Evolutionary conservation across 2,888 invertebrate species (phyloP), one percentile per base, ranked within the genome.

Genomic region (Leptopilina drosophilae): DNA sequence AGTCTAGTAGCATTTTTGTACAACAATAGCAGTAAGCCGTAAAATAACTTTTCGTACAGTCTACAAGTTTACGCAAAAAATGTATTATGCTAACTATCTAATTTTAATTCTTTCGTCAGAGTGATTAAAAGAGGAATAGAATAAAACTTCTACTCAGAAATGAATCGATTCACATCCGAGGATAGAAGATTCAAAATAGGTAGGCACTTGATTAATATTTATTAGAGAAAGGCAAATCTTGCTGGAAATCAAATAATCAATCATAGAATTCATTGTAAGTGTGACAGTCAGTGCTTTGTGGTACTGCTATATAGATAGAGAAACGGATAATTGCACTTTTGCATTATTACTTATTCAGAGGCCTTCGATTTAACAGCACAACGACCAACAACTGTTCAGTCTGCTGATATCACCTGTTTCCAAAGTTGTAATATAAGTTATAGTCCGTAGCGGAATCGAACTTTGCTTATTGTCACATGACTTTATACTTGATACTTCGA

Each of bases 271-370:
- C 26, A 49, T 20, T 26, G 49, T 53, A 20, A 69, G 49, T 49
- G 69, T 49, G 20, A 49, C 14, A 49, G 5, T 46, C 20, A 46
- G n/a, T 49, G 33, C 69, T n/a, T 14, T 69, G 62, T 62, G 62
- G 6, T 62, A n/a, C 62, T 62, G 7, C n/a, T 59, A 5, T n/a
- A 59, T 1, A 62, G 62, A 20, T 14, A 26, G 53, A 69, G 67
- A 69, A 53, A 56, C 33, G 33, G 26, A 73, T 73, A 56, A 73
- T 73, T 73, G 53, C 53, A 56, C 73, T 73, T 73, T 73, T 56
- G 73, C 73, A 73, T 56, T 73, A 56, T 73, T 53, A 73, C 56
- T 73, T 73, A 73, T 73, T 73, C 73, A 73, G 20, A 73, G n/a
- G n/a, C 53, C n/a, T 73, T 73, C 73, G 73, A 73, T 73, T 73